A percentile compares a stretch with the other conserved stretches of the same genome.
Evolutionary conservation across 1,140 invertebrate genomes (phyloP).

Genomic region (Meteorus sp.): DNA sequence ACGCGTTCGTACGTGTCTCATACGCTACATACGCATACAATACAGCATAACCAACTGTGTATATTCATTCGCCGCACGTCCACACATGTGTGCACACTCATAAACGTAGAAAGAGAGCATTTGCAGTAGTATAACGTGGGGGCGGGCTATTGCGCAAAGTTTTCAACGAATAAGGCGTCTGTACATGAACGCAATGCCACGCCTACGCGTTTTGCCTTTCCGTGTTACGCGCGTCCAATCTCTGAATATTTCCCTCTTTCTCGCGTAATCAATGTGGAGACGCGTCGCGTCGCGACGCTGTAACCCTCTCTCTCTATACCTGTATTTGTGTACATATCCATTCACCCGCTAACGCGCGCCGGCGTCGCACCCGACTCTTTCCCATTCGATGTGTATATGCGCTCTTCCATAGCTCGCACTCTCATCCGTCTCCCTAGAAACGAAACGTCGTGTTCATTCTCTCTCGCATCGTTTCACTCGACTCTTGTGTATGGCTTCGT

Average conservation of each 20-base stretch:
- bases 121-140: no score
- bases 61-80: no score
- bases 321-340: no score
- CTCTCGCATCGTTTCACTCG: neutral
- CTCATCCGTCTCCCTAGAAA: conserved; percentile 15
- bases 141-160: conserved; percentile 60
- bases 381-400: neutral
- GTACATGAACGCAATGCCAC: conserved; percentile 54
- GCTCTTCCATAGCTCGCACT: conserved; percentile 14
- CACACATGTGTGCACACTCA: no score
- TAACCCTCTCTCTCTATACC: no score
- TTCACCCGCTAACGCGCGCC: conserved; percentile 24
- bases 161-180: conserved; percentile 60
- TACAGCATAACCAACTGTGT: no score
- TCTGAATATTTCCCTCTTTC: conserved; percentile 58
- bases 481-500: no score
- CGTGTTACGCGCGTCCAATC: conserved; percentile 33
- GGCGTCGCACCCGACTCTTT: conserved; percentile 12
- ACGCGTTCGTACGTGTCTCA: no score
- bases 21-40: no score
- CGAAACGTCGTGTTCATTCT: neutral
- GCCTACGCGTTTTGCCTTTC: conserved; percentile 57
- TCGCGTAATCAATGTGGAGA: conserved; percentile 57
- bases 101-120: no score
- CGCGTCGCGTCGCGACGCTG: conserved; percentile 27